Evolutionary conservation across 1,140 invertebrate genomes (phyloP).

Genomic region (Proctacanthus coquilletti): DNA sequence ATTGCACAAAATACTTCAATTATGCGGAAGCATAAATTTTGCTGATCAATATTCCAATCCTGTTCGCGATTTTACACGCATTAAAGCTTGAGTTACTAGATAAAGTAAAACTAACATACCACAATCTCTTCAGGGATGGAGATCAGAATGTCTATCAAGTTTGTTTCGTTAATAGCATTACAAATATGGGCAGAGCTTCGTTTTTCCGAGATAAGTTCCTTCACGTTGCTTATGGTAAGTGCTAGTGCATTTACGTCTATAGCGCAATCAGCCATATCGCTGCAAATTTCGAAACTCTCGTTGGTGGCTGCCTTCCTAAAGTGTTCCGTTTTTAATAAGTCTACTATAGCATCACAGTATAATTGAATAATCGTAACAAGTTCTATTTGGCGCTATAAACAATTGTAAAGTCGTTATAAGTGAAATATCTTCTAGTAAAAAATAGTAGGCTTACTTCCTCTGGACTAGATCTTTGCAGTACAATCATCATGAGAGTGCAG

Average conservation of each 20-base stretch:
- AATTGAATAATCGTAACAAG: conserved; percentile 37
- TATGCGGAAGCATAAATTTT: conserved; percentile 13
- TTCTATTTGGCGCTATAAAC: conserved; percentile 43
- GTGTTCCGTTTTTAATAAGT: conserved; percentile 19
- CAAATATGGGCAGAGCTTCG: conserved; percentile 7
- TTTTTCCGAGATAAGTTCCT: conserved; percentile 12
- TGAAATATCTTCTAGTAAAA: no score
- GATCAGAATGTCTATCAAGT: conserved; percentile 21
- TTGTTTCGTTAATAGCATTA: conserved; percentile 20
- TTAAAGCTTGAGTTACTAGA: no score
- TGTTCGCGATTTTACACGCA: no score
- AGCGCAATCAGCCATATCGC: conserved; percentile 14
- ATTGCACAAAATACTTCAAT: conserved; percentile 17
- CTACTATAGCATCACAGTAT: conserved; percentile 31
- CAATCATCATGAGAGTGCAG: conserved; percentile 39
- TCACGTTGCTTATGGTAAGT: conserved; percentile 15
- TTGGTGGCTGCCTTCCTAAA: conserved; percentile 16
- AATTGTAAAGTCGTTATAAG: not conserved
- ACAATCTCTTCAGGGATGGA: conserved; percentile 16
- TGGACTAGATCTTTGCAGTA: conserved; percentile 37
- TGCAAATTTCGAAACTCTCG: conserved; percentile 23
- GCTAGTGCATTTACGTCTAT: conserved; percentile 20
- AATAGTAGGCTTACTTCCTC: conserved; percentile 41
- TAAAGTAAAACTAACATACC: conserved; percentile 10
- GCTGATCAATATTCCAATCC: conserved; percentile 18